Conservation (phyloP, 2,113 vertebrate genomes). For the Oncorhynchus masou region DNA sequence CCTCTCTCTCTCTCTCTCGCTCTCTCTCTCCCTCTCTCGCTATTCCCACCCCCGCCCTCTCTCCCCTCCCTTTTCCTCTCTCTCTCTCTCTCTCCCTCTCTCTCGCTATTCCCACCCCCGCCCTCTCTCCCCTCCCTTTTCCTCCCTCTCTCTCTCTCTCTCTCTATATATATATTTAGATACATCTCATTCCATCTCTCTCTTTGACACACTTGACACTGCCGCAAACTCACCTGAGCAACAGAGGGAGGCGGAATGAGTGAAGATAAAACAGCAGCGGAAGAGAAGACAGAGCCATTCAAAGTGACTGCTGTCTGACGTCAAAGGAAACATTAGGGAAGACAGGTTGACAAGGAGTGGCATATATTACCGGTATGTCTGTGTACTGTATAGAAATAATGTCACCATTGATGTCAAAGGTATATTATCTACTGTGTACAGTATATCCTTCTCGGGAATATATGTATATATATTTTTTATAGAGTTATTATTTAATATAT, state of each 20-base stretch:
- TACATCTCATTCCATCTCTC: not conserved
- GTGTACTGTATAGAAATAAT: not conserved
- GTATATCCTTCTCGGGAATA: too few relatives aligned
- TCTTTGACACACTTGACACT: not conserved
- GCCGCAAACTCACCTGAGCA: not conserved
- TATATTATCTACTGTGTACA: too few relatives aligned
- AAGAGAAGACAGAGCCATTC: not conserved
- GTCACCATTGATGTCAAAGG: too few relatives aligned
- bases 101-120: not conserved
- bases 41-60: rapidly evolving
- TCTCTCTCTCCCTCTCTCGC: not conserved
- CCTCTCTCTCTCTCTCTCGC: not conserved
- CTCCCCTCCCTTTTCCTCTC: not conserved
- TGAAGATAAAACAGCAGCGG: not conserved
- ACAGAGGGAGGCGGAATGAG: not conserved
- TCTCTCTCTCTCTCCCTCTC: not conserved
- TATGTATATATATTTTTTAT: too few relatives aligned
- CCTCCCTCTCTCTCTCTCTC: not conserved
- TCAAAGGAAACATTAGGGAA: not conserved
- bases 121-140: not conserved
- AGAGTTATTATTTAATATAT: too few relatives aligned
- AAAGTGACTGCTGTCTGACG: not conserved
- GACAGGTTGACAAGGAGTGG: not conserved
- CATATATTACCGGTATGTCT: too few relatives aligned
- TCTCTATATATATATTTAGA: not conserved